Conservation (phyloP, 1,140 invertebrate species). For the Achatina immaculata region DNA sequence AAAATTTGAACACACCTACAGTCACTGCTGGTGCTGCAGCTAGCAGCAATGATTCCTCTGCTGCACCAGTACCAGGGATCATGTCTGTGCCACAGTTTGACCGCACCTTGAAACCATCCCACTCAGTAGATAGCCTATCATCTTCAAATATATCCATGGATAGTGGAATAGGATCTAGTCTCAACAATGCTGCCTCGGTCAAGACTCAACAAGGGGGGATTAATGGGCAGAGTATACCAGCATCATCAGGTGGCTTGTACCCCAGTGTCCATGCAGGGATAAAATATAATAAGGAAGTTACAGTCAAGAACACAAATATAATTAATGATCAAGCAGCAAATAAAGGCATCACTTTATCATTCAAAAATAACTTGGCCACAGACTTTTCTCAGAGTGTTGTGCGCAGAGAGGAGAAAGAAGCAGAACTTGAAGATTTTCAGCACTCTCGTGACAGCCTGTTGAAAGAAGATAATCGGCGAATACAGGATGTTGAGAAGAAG, state of each 20-base stretch:
- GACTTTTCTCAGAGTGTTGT: not conserved
- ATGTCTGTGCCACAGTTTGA: conserved; percentile 50
- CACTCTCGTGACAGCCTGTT: not conserved
- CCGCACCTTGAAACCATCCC: conserved; percentile 54
- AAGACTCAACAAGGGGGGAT: not conserved
- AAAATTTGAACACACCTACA: conserved; percentile 47
- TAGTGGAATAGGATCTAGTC: not conserved
- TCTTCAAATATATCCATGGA: not conserved
- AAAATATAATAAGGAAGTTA: not conserved
- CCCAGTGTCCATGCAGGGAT: not conserved
- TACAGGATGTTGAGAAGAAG: conserved; percentile 70
- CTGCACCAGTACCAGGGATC: not conserved
- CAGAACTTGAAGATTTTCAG: not conserved
- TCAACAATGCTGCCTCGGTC: not conserved
- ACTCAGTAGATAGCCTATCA: not conserved
- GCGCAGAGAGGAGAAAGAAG: conserved; percentile 16
- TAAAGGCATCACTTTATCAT: conserved; percentile 4
- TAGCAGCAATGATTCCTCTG: not conserved
- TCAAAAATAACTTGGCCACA: conserved; percentile 20
- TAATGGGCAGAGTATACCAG: not conserved
- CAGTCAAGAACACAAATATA: conserved; percentile 9
- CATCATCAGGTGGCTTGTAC: not conserved
- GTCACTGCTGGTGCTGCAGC: not conserved
- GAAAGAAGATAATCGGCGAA: conserved; percentile 44
- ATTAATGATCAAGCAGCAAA: not conserved